Base-by-base conservation (phyloP, 2,888 invertebrate genomes). In the Meghimatium bilineatum region DNA sequence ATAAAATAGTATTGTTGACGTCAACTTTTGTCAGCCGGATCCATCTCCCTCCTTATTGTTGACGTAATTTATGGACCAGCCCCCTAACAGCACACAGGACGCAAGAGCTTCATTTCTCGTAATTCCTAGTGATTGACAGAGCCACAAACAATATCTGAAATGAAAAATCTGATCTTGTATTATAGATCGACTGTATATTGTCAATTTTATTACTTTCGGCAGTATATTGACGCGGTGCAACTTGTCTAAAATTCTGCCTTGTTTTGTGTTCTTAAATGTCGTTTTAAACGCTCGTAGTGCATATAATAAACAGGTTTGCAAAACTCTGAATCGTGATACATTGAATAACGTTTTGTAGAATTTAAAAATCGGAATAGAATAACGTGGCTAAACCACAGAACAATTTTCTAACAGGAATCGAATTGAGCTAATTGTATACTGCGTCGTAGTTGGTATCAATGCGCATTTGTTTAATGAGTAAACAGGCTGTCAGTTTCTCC, bases 241-340 rank as follows among this genome's bases (percentile, higher is more conserved):
- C 26, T n/a, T 66, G 17, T 32, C 66, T 10, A 32, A 32, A 23
- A 17, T 63, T 63, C 3, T 2, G 5, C 29, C 3, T 63, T n/a
- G 14, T 63, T 63, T 63, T 63, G n/a, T 63, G 26, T 63, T n/a
- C 29, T 63, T n/a, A 10, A 8, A 10, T 63, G n/a, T 66, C 17
- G 12, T 66, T 32, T 66, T 66, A 44, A 72, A 44, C n/a, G 44
- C 14, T 14, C 2, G 29, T 44, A 44, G 26, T 72, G n/a, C 14
- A 23, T 72, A 49, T 72, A 72, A 72, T 49, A 72, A 72, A 72
- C 44, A 72, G n/a, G 74, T 74, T 74, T 52, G 49, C 52, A 52
- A 52, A 74, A 32, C 29, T 71, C 6, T 32, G 44, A 52, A 74
- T 74, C 74, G 74, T 74, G 74, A 74, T 74, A 17, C 14, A 74